Base-by-base conservation (phyloP, 92 coral and sea anemone genomes). In the Chrysogorgia sp. region DNA sequence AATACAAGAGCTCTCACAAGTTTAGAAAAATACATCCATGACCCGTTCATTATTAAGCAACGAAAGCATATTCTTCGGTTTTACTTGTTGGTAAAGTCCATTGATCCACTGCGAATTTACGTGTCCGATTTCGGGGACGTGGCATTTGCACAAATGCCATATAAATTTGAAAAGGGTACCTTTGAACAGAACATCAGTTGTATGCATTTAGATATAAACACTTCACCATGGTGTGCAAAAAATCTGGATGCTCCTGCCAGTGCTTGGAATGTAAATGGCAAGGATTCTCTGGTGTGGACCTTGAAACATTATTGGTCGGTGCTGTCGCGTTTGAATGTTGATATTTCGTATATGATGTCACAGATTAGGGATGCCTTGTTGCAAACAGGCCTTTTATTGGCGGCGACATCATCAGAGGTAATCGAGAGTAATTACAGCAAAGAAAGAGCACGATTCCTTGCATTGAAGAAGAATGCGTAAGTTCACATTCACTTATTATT, bases 381-480 rank as follows among this genome's bases (percentile, higher is more conserved):
- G n/a, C 79, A 72, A 53, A 72, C 79, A 7, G 79, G 65, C 25
- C 53, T 72, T n/a, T 53, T 72, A 34, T 53, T 33, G 65, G 79
- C 79, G 23, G 31, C 79, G 3, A 56, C 53, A 13, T 72, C 79
- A 15, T 53, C 79, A 34, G 79, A 72, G 23, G 55, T 72, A 23
- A 29, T 72, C 30, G 43, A 55, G 40, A 53, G 55, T 2, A 56
- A 72, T 37, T 72, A 72, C 19, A 56, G 64, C 10, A 53, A 72
- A 53, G 64, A 72, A 72, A 72, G 25, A 56, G 49, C 79, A 20
- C 31, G 59, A 72, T 72, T 49, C 55, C 65, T 31, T 53, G 63
- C 79, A n/a, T 37, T 53, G 64, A 72, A 55, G 43, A 72, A 72
- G 59, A 53, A 72, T 56, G 79, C 65, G 79, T 72, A 72, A 21